These are phyloP conservation scores for Augiades crinisus DNA, from an alignment of 2,888 invertebrate species.

Conservation along the genomic window DNA sequence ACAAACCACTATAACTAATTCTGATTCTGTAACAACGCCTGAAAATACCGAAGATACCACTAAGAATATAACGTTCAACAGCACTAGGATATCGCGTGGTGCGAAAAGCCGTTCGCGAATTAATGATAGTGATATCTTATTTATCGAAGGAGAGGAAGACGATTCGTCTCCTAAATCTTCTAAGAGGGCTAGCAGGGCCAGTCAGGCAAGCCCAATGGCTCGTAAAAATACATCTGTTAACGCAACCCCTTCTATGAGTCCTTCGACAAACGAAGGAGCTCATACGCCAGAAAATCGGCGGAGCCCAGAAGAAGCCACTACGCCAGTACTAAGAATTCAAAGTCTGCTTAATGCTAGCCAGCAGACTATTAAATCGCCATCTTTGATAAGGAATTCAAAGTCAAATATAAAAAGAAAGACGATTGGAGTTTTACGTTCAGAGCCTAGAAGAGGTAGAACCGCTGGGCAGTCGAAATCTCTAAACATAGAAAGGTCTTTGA, in stretches of 20 bases:
- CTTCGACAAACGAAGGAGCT: slow-evolving; percentile 37
- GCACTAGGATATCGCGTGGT: slow-evolving; percentile 44
- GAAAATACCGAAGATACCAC: slow-evolving; percentile 46
- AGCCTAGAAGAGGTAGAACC: slow-evolving; percentile 34
- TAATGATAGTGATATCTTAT: slow-evolving; percentile 41
- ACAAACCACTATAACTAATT: background rate
- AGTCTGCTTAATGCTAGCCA: slow-evolving; percentile 53
- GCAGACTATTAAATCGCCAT: slow-evolving; percentile 33
- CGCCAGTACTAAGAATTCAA: slow-evolving; percentile 63
- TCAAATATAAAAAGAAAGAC: slow-evolving; percentile 43
- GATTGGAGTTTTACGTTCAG: slow-evolving; percentile 40
- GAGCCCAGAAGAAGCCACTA: slow-evolving; percentile 52
- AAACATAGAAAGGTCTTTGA: slow-evolving; percentile 32
- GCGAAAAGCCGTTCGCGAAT: slow-evolving; percentile 51
- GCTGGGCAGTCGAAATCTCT: slow-evolving; percentile 42
- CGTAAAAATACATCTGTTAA: slow-evolving; percentile 17
- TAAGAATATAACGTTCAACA: slow-evolving; percentile 44
- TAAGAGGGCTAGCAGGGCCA: slow-evolving; percentile 14
- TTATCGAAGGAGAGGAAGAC: slow-evolving; percentile 7
- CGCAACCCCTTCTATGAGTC: slow-evolving; percentile 1
- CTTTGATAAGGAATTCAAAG: slow-evolving; percentile 16
- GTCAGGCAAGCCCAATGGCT: slow-evolving; percentile 4
- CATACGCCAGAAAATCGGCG: slow-evolving; percentile 54
- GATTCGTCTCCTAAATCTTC: slow-evolving; percentile 33
- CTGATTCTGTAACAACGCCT: slow-evolving; percentile 35